Evolutionary conservation across 2,797 vertebrate genomes (phyloP).

Genomic region (Pampus argenteus): DNA sequence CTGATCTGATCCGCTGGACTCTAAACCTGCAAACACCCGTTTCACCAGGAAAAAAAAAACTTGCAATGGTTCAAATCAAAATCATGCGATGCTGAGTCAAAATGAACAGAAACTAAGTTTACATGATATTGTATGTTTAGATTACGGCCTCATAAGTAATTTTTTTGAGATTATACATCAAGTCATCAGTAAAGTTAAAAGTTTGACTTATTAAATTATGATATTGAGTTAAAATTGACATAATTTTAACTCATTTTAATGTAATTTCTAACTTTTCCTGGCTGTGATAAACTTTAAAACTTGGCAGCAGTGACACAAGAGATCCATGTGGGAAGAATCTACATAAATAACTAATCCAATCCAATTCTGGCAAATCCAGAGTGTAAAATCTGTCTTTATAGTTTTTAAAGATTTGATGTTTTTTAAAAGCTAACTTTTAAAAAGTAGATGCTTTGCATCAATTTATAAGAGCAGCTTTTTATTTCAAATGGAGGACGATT

Average conservation of each 20-base stretch:
- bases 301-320: background rate
- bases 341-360: background rate
- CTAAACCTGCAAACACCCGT: background rate
- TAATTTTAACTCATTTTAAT: background rate
- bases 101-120: background rate
- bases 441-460: background rate
- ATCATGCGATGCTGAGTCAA: background rate
- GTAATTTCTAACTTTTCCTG: background rate
- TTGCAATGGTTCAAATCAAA: background rate
- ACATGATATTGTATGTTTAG: no score
- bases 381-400: background rate
- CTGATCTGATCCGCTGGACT: no score
- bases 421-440: background rate
- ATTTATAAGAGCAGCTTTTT: background rate
- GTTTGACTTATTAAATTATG: no score
- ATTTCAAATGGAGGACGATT: background rate
- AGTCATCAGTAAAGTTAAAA: no score
- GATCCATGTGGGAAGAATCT: background rate
- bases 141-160: no score
- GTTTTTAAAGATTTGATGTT: background rate
- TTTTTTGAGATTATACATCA: no score
- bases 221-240: background rate
- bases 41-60: background rate
- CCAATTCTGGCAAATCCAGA: background rate
- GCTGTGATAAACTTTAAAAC: background rate